Evolutionary conservation across 2,888 invertebrate genomes (phyloP).

Genomic region (Euplexia lucipara): DNA sequence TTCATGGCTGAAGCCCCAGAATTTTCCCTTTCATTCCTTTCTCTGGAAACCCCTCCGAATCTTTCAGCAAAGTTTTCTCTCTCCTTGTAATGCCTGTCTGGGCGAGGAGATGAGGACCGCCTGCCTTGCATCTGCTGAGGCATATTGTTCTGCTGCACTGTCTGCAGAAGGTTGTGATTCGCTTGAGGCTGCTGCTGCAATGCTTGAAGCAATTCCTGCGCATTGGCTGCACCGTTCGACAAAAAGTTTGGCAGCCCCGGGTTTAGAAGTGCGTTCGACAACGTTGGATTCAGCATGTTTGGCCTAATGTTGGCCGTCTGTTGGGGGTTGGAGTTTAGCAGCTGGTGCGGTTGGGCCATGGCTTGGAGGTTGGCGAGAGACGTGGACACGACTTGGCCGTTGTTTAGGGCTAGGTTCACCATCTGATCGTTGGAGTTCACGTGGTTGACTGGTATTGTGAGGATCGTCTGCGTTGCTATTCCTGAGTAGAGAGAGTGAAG

Average conservation of each 20-base stretch:
- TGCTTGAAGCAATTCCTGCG: constrained; percentile 94
- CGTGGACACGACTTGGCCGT: constrained; percentile 96
- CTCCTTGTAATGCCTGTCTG: constrained; percentile 88
- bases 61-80: constrained; percentile 85
- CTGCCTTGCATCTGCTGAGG: constrained; percentile 88
- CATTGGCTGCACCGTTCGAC: constrained; percentile 92
- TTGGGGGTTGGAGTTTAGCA: constrained; percentile 92
- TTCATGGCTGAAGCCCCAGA: constrained; percentile 92
- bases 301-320: constrained; percentile 85
- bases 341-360: constrained; percentile 94
- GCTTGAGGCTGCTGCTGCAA: constrained; percentile 91
- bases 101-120: constrained; percentile 86
- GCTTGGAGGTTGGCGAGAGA: constrained; percentile 95
- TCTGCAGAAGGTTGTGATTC: constrained; percentile 87
- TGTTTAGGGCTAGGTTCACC: constrained; percentile 95
- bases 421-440: constrained; percentile 94
- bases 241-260: constrained; percentile 94
- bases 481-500: constrained; percentile 91
- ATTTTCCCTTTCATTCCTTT: constrained; percentile 89
- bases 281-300: constrained; percentile 91
- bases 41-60: constrained; percentile 87
- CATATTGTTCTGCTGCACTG: constrained; percentile 87
- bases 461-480: constrained; percentile 98
- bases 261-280: constrained; percentile 93
- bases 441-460: constrained; percentile 98